Conservation (phyloP, 2,113 vertebrate species). For the Fulmarus glacialis region DNA sequence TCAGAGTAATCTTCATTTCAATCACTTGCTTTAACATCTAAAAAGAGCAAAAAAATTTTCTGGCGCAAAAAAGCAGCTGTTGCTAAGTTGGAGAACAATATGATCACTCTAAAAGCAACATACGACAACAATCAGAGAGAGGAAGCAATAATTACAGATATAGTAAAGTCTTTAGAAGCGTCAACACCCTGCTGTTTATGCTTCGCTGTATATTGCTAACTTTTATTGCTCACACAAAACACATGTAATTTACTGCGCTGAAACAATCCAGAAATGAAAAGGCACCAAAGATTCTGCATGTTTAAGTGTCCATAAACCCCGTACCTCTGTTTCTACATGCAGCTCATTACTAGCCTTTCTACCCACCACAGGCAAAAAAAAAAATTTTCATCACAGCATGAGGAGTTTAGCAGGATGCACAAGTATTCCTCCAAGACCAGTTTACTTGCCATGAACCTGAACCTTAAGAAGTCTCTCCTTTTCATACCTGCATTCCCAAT, state of each 20-base stretch:
- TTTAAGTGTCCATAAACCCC: background rate
- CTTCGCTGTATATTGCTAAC: background rate
- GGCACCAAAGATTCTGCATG: background rate
- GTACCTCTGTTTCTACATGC: background rate
- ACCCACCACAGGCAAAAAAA: background rate
- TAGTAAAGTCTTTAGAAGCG: background rate
- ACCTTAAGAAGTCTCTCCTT: background rate
- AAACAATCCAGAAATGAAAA: background rate
- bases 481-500: background rate
- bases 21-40: background rate
- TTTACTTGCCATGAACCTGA: background rate
- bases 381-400: fast-evolving
- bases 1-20: background rate
- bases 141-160: background rate
- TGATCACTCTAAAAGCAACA: background rate
- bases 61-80: background rate
- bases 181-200: background rate
- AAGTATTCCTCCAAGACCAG: background rate
- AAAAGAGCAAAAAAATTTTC: background rate
- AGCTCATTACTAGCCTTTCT: background rate
- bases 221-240: background rate
- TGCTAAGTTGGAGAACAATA: background rate
- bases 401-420: background rate
- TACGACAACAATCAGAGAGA: background rate
- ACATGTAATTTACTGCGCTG: background rate